phyloP scores from a whole-genome alignment of 2,888 invertebrate species.

The Sisyra nigra region DNA sequence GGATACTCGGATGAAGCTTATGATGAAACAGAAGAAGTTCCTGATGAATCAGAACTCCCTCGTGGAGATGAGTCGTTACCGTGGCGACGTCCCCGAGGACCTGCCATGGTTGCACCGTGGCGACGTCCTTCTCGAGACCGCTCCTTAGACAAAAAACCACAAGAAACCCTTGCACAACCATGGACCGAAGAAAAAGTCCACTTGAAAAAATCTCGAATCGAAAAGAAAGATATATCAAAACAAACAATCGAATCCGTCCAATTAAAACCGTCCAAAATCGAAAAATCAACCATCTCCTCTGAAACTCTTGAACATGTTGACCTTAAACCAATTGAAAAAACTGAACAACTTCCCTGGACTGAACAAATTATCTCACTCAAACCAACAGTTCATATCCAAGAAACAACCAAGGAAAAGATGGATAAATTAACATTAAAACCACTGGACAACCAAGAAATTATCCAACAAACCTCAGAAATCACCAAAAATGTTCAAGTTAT shows the following conservation, averaged over 20 bases:
- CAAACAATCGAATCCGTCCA: slow-evolving; percentile 29
- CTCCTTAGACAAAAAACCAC: slow-evolving; percentile 29
- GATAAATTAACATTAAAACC: background rate
- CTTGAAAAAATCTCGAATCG: slow-evolving; percentile 29
- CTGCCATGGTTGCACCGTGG: slow-evolving; percentile 10
- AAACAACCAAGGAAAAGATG: slow-evolving; percentile 11
- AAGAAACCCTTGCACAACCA: slow-evolving; percentile 25
- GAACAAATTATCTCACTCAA: slow-evolving; percentile 8
- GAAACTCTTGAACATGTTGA: slow-evolving; percentile 29
- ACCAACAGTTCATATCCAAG: slow-evolving; percentile 11
- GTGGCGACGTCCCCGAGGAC: slow-evolving; percentile 26
- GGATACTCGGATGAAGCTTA: slow-evolving; percentile 4
- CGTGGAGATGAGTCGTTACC: slow-evolving; percentile 36
- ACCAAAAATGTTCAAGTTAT: slow-evolving; percentile 6
- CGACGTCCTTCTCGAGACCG: slow-evolving; percentile 25
- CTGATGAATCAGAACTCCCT: slow-evolving; percentile 29
- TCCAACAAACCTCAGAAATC: slow-evolving; percentile 5
- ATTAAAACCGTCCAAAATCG: slow-evolving; percentile 37
- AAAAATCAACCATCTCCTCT: slow-evolving; percentile 20
- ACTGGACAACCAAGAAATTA: background rate
- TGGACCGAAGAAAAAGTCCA: slow-evolving; percentile 44
- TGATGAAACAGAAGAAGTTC: slow-evolving; percentile 18
- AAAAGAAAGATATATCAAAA: slow-evolving; percentile 23
- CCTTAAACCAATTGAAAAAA: slow-evolving; percentile 34
- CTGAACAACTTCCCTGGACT: slow-evolving; percentile 10